A percentile compares a stretch with the other conserved stretches of the same genome.
phyloP scores from a whole-genome alignment of 2,113 vertebrate species.

The Coryphaenoides rupestris region DNA sequence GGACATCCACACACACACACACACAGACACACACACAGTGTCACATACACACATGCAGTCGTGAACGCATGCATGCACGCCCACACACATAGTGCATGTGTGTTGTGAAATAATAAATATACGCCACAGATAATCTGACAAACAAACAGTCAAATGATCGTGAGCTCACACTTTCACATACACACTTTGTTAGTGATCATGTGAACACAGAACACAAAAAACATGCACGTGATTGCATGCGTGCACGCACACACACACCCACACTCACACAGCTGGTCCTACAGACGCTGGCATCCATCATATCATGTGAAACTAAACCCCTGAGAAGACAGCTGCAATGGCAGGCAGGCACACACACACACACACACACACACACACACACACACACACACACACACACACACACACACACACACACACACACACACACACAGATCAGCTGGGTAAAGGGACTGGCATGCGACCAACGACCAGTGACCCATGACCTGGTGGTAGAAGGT shows the following conservation, averaged over 20 bases:
- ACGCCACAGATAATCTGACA: conserved; percentile 8
- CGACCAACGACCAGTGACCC: conserved; percentile 48
- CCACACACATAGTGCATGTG: too few species aligned
- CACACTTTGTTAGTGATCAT: too few species aligned
- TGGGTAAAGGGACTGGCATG: conserved; percentile 49
- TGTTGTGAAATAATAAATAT: too few species aligned
- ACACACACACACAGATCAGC: conserved; percentile 41
- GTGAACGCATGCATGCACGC: too few species aligned
- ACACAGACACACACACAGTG: conserved; percentile 50
- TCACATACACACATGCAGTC: not conserved
- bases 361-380: conserved; percentile 2
- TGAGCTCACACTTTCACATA: too few species aligned
- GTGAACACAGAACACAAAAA: too few species aligned
- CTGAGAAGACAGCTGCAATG: conserved; percentile 60
- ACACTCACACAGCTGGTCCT: conserved; percentile 51
- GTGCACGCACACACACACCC: conserved; percentile 16
- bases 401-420: conserved; percentile 7
- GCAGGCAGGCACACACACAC: conserved; percentile 18
- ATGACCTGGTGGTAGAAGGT: conserved; percentile 50
- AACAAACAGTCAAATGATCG: not conserved
- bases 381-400: conserved; percentile 10
- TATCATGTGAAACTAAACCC: conserved; percentile 67
- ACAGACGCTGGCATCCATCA: conserved; percentile 64
- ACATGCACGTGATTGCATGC: too few species aligned
- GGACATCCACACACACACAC: conserved; percentile 9